Percentiles rank a stretch among this genome's conserved stretches.
Evolutionary conservation across 2,888 invertebrate genomes (phyloP).

Genomic region (Megaustenia siamemsis): DNA sequence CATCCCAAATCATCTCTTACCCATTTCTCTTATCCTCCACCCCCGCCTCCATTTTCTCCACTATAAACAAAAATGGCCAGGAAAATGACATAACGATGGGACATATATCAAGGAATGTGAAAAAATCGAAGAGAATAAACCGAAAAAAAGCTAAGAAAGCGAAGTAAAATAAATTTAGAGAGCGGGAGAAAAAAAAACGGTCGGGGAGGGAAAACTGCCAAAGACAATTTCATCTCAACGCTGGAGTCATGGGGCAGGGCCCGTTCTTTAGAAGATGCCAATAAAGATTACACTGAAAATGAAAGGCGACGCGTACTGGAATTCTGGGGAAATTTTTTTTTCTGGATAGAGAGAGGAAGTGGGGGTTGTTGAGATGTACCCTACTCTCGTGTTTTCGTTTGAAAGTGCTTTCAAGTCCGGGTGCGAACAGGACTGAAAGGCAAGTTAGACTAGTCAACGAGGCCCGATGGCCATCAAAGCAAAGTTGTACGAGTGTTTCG

Average conservation of each 20-base stretch:
- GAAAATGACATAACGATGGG: neutral
- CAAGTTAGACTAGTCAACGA: neutral
- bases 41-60: neutral
- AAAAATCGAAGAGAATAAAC: neutral
- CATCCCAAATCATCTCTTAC: neutral
- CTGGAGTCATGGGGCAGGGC: neutral
- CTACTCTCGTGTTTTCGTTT: neutral
- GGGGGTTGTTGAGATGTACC: neutral
- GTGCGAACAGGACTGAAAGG: neutral
- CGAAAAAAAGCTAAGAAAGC: neutral
- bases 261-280: neutral
- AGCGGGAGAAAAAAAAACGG: neutral
- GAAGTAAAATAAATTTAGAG: neutral
- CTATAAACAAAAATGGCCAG: neutral
- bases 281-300: neutral
- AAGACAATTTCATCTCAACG: neutral
- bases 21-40: neutral
- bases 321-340: neutral
- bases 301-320: neutral
- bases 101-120: neutral
- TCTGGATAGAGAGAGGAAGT: no score
- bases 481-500: neutral
- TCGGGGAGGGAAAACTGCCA: neutral
- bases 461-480: neutral
- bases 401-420: neutral